A percentile compares a stretch with the other conserved stretches of the same genome.
These are phyloP conservation scores for Poeciliopsis prolifica DNA, from an alignment of 2,113 vertebrate species.

Conservation along the genomic window DNA sequence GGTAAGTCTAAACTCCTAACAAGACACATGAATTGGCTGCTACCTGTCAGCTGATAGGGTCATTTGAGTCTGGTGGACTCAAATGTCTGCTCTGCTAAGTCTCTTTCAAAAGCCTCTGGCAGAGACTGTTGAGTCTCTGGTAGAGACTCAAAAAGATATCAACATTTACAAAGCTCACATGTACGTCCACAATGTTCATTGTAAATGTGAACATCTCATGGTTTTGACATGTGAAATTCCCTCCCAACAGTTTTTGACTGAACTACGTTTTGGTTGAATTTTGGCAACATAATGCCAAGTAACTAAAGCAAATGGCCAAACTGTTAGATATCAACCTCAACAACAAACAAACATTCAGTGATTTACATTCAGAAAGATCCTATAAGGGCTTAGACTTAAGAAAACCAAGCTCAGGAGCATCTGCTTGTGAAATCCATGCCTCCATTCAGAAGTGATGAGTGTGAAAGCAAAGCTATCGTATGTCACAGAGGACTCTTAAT, in stretches of 20 bases:
- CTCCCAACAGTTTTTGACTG: background rate
- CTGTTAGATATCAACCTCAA: background rate
- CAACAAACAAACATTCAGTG: background rate
- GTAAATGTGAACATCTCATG: background rate
- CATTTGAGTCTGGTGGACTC: too few relatives aligned
- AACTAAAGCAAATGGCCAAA: background rate
- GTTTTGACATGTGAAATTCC: background rate
- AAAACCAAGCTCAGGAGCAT: background rate
- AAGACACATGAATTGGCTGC: conserved; percentile 59
- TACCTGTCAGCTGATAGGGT: background rate
- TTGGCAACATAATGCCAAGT: background rate
- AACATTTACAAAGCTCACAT: too few relatives aligned
- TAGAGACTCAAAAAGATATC: too few relatives aligned
- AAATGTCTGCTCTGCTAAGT: too few relatives aligned
- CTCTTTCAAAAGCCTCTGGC: too few relatives aligned
- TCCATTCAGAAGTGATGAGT: background rate
- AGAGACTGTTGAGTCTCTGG: too few relatives aligned
- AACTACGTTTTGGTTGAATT: background rate
- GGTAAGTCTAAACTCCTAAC: conserved; percentile 35
- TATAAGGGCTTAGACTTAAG: background rate
- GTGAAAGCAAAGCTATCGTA: background rate
- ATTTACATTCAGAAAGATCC: background rate
- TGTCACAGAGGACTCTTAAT: background rate
- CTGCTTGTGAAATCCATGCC: background rate
- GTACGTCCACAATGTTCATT: too few relatives aligned